Evolutionary conservation across 2,888 invertebrate genomes (phyloP).

Genomic region (Polydrusus cervinus): DNA sequence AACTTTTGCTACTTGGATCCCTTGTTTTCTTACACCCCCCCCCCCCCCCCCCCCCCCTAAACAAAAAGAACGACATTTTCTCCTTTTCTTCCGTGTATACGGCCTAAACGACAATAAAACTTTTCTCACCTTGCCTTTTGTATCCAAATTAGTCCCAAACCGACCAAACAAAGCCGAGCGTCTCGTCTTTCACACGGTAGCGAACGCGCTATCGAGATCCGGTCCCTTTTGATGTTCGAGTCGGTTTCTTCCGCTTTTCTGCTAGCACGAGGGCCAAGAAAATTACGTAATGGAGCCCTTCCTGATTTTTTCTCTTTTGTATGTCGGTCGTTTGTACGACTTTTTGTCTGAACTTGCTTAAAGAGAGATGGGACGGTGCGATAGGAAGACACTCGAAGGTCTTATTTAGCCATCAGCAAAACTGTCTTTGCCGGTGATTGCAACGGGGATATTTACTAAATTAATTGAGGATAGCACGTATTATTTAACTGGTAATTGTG

Average conservation of each 20-base stretch:
- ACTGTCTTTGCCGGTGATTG: not conserved
- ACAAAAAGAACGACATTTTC: too few relatives aligned
- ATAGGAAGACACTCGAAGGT: not conserved
- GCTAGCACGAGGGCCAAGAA: not conserved
- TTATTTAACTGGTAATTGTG: too few relatives aligned
- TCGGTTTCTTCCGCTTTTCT: conserved; percentile 23
- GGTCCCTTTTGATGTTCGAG: conserved; percentile 29
- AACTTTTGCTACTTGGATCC: too few relatives aligned
- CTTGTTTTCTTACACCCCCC: too few relatives aligned
- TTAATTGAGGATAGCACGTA: too few relatives aligned
- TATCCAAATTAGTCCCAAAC: conserved; percentile 21
- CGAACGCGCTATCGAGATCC: conserved; percentile 23
- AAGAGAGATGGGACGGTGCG: conserved; percentile 9
- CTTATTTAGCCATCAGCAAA: not conserved
- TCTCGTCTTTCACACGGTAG: conserved; percentile 18
- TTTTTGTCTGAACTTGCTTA: conserved; percentile 18
- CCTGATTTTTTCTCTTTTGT: conserved; percentile 22
- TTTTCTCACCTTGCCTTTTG: conserved; percentile 6
- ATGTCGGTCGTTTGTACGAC: not conserved
- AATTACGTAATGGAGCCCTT: conserved; percentile 31
- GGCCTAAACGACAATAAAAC: conserved; percentile 1
- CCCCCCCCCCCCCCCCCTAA: too few relatives aligned
- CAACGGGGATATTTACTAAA: too few relatives aligned
- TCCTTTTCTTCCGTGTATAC: not conserved
- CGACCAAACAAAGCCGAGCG: conserved; percentile 11